phyloP scores from a whole-genome alignment of 2,888 invertebrate species.

The Drosophila paucipuncta region DNA sequence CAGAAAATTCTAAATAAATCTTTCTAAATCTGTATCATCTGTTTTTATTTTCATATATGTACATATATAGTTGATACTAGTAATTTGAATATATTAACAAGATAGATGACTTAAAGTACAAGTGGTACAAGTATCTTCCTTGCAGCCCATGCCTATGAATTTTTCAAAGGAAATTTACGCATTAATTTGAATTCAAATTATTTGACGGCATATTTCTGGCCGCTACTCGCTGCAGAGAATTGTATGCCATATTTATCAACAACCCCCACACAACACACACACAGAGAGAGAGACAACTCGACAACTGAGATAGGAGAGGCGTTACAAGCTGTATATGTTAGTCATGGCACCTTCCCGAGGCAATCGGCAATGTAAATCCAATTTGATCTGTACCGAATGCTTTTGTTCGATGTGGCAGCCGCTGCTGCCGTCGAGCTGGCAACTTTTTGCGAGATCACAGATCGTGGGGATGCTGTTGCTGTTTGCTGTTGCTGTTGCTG shows the following conservation, averaged over 20 bases:
- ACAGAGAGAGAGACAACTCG: background rate
- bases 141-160: background rate
- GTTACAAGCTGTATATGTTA: constrained; percentile 35
- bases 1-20: background rate
- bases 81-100: background rate
- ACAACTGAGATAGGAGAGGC: constrained; percentile 15
- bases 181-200: constrained; percentile 12
- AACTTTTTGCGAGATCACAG: constrained; percentile 59
- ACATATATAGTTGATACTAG: background rate
- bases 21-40: background rate
- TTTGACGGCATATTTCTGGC: background rate
- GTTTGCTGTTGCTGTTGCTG: constrained; percentile 27
- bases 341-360: constrained; percentile 24
- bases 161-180: constrained; percentile 5
- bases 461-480: constrained; percentile 46
- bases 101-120: background rate
- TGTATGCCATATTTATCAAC: background rate
- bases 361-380: constrained; percentile 72
- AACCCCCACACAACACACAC: background rate
- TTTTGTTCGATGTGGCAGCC: constrained; percentile 71
- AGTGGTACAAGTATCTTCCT: background rate
- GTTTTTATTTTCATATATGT: background rate
- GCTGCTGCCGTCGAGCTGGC: constrained; percentile 60
- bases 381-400: constrained; percentile 82
- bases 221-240: background rate